Percentiles rank a stretch among this genome's conserved stretches.
Evolutionary conservation across 2,888 invertebrate genomes (phyloP).

Genomic region (Drosophila mimetica): DNA sequence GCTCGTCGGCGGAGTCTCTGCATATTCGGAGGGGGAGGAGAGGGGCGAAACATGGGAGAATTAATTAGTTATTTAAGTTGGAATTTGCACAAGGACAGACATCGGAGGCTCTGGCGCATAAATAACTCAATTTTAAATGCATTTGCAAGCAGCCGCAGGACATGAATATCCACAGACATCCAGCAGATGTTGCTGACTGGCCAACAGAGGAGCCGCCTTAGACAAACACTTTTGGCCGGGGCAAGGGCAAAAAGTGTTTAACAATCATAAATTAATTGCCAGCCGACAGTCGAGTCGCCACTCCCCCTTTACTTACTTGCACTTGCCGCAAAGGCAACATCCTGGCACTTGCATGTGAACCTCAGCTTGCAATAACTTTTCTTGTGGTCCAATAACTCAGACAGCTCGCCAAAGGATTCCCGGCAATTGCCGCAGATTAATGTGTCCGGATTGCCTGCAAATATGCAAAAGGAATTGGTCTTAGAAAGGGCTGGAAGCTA

Average conservation of each 20-base stretch:
- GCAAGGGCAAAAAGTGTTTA: slow-evolving; percentile 77
- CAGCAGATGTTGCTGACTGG: no score
- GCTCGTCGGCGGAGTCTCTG: slow-evolving; percentile 81
- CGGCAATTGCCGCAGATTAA: slow-evolving; percentile 92
- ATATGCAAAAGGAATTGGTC: slow-evolving; percentile 38
- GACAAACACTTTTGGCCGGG: slow-evolving; percentile 52
- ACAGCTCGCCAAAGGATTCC: slow-evolving; percentile 89
- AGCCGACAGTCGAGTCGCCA: slow-evolving; percentile 60
- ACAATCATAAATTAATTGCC: slow-evolving; percentile 84
- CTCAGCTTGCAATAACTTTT: slow-evolving; percentile 89
- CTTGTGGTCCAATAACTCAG: slow-evolving; percentile 91
- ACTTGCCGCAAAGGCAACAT: slow-evolving; percentile 85
- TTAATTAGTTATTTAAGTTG: slow-evolving; percentile 80
- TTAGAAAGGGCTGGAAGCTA: background rate
- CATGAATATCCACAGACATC: slow-evolving; percentile 55
- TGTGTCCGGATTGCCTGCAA: slow-evolving; percentile 89
- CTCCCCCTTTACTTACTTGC: slow-evolving; percentile 55
- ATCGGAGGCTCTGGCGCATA: slow-evolving; percentile 56
- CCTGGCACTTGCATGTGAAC: slow-evolving; percentile 89
- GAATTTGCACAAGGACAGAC: slow-evolving; percentile 51
- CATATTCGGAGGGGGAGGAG: background rate
- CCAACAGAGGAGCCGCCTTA: slow-evolving; percentile 23
- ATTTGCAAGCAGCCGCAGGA: slow-evolving; percentile 60
- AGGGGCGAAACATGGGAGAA: slow-evolving; percentile 64
- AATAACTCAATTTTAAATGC: slow-evolving; percentile 80